Conservation (phyloP, 2,797 vertebrate species). For the Pteropus rufus region DNA sequence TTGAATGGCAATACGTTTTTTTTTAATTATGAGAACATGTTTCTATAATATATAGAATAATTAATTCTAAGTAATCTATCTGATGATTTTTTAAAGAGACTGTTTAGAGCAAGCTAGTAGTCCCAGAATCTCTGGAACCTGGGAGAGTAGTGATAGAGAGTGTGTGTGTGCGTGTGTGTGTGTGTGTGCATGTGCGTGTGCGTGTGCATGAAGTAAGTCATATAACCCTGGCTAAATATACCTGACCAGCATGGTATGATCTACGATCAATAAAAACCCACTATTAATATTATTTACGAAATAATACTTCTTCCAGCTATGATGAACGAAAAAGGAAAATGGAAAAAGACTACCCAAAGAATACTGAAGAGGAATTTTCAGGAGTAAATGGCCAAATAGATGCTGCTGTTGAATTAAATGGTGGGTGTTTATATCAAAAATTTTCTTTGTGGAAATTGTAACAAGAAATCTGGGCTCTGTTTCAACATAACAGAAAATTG, state of each 20-base stretch:
- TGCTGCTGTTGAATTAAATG: constrained; percentile 73
- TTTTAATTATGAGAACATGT: background rate
- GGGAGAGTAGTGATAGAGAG: too few relatives aligned
- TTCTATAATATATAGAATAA: background rate
- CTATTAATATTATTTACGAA: background rate
- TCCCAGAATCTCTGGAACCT: background rate
- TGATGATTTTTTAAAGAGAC: background rate
- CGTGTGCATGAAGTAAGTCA: background rate
- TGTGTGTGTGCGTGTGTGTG: background rate
- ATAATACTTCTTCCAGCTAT: constrained; percentile 63
- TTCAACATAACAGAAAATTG: background rate
- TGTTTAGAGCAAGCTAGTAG: background rate
- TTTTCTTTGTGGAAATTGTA: background rate
- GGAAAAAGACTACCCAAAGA: constrained; percentile 73
- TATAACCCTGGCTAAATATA: background rate
- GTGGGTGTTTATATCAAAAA: constrained; percentile 6
- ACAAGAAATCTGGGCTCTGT: background rate
- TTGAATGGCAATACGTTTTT: background rate
- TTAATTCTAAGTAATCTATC: background rate
- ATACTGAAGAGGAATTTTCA: constrained; percentile 71
- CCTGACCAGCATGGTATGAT: background rate
- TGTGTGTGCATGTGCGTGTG: too few relatives aligned
- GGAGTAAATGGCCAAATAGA: constrained; percentile 68
- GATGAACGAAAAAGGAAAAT: constrained; percentile 70
- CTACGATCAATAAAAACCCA: background rate